Conservation (phyloP, 2,888 invertebrate genomes). For the Plebejus argus region DNA sequence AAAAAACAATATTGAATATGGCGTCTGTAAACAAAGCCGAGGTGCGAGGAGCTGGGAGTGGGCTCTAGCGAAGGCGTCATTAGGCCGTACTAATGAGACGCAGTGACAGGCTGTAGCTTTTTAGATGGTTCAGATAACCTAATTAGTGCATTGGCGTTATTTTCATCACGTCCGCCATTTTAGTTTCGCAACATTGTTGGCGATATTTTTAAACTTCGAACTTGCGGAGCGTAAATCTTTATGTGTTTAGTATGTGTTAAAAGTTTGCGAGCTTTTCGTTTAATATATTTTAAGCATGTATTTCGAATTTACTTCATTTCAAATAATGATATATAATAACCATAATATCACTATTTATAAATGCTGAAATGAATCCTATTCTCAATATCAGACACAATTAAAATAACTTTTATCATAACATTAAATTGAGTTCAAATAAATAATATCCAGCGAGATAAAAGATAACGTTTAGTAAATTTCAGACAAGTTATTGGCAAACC, state of each 20-base stretch:
- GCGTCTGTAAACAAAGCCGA: constrained; percentile 45
- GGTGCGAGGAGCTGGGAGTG: constrained; percentile 52
- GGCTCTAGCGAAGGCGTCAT: constrained; percentile 65
- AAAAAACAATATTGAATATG: background rate
- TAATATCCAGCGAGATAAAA: background rate
- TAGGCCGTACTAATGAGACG: constrained; percentile 60
- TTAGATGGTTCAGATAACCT: constrained; percentile 30
- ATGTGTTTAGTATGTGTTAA: background rate
- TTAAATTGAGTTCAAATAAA: background rate
- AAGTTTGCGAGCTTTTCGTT: background rate
- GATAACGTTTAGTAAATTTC: constrained; percentile 12
- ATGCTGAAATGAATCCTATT: background rate
- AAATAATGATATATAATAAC: too few species aligned
- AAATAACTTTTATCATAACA: background rate
- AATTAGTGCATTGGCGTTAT: constrained; percentile 5
- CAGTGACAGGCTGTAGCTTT: constrained; percentile 30
- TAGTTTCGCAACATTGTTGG: background rate
- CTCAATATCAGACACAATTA: background rate
- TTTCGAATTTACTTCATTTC: too few species aligned
- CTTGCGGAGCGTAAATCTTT: background rate
- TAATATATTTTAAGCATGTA: too few species aligned
- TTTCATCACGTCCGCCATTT: constrained; percentile 16
- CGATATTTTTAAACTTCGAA: background rate
- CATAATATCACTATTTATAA: background rate
- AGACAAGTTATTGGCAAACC: constrained; percentile 22